These are phyloP conservation scores for Sylvia borin DNA, from an alignment of 2,797 vertebrate species.

Conservation along the genomic window DNA sequence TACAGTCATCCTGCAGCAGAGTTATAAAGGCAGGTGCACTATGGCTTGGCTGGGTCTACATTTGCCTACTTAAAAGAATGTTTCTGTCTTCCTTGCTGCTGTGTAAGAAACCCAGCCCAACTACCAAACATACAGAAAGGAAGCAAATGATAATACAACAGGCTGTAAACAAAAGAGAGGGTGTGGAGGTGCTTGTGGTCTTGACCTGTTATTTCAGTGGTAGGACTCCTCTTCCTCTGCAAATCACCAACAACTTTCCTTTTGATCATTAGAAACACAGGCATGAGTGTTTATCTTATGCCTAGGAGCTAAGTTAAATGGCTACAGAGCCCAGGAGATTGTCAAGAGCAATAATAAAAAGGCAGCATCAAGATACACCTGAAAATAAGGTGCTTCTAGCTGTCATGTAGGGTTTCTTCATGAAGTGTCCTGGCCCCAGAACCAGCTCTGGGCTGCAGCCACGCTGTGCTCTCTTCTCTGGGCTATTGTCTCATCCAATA, in stretches of 20 bases:
- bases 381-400: neutral
- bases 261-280: neutral
- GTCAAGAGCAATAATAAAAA: neutral
- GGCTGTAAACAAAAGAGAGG: neutral
- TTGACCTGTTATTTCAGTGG: neutral
- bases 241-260: neutral
- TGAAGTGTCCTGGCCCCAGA: neutral
- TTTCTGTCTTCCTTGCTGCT: neutral
- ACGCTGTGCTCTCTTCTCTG: neutral
- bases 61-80: neutral
- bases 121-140: neutral
- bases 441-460: neutral
- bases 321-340: neutral
- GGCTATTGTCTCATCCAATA: neutral
- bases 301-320: neutral
- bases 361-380: neutral
- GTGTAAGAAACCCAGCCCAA: neutral
- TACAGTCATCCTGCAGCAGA: neutral
- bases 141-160: neutral
- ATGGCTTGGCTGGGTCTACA: neutral
- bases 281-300: neutral
- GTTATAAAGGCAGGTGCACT: neutral
- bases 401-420: neutral
- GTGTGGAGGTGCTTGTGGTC: neutral
- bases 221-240: neutral